phyloP scores from a whole-genome alignment of 2,113 vertebrate genomes.

The Entomyzon cyanotis region DNA sequence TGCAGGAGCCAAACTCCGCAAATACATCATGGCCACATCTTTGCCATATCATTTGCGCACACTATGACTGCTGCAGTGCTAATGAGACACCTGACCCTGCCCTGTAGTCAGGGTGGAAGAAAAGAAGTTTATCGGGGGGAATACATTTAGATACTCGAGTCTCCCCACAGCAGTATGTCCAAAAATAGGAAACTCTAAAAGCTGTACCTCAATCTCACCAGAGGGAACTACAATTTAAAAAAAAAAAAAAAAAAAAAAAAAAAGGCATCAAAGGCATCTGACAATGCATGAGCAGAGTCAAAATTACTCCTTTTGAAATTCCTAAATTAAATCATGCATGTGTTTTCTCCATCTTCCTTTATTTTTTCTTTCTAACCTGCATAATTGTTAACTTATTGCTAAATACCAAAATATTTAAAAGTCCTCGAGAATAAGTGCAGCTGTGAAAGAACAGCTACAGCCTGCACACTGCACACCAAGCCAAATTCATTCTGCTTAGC shows the following conservation, averaged over 20 bases:
- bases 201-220: neutral
- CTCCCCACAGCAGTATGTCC: neutral
- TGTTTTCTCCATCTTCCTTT: neutral
- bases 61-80: neutral
- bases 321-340: neutral
- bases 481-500: neutral
- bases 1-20: neutral
- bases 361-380: neutral
- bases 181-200: neutral
- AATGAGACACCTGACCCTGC: rapidly evolving
- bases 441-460: slow-evolving; percentile 2
- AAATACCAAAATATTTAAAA: neutral
- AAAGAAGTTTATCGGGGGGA: neutral
- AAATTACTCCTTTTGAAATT: neutral
- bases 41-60: rapidly evolving
- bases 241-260: neutral
- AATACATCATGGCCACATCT: neutral
- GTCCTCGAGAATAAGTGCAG: neutral
- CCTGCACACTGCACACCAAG: neutral
- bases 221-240: neutral
- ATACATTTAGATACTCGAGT: neutral
- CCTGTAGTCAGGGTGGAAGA: neutral
- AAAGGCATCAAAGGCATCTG: no score
- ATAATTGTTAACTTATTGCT: neutral
- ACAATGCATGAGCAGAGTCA: neutral